Conservation (phyloP, 2,888 invertebrate species). For the Hipparchia sbordonii region DNA sequence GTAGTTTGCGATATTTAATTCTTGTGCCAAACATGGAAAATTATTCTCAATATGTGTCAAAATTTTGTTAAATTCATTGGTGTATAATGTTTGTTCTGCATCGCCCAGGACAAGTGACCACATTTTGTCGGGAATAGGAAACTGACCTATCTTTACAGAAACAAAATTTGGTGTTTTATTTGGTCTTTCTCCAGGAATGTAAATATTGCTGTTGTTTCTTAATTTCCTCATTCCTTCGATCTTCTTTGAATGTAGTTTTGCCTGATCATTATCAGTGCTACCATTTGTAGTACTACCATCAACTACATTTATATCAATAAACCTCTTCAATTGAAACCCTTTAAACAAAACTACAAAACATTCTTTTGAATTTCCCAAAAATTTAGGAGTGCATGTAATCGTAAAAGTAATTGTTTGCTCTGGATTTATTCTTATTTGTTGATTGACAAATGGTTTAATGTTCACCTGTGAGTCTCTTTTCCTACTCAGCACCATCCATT, state of each 20-base stretch:
- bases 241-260: slow-evolving; percentile 45
- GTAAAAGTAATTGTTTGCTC: slow-evolving; percentile 64
- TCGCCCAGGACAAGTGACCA: slow-evolving; percentile 71
- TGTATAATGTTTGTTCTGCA: slow-evolving; percentile 58
- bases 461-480: slow-evolving; percentile 79
- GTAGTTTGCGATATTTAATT: slow-evolving; percentile 84
- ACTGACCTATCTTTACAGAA: slow-evolving; percentile 73
- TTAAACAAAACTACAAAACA: slow-evolving; percentile 83
- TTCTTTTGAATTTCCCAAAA: slow-evolving; percentile 84
- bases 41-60: slow-evolving; percentile 64
- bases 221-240: slow-evolving; percentile 55
- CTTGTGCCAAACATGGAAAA: slow-evolving; percentile 78
- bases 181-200: slow-evolving; percentile 81
- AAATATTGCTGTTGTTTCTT: slow-evolving; percentile 47
- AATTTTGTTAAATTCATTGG: slow-evolving; percentile 60
- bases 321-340: slow-evolving; percentile 84
- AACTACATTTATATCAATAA: slow-evolving; percentile 79
- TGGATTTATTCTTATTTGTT: slow-evolving; percentile 64
- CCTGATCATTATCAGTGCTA: slow-evolving; percentile 8
- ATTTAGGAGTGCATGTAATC: slow-evolving; percentile 81
- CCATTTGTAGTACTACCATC: slow-evolving; percentile 44
- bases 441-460: slow-evolving; percentile 65
- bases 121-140: slow-evolving; percentile 74
- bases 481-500: slow-evolving; percentile 77
- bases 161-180: slow-evolving; percentile 84